Conservation (phyloP, 2,113 vertebrate genomes). For the Mormoops blainvillei region DNA sequence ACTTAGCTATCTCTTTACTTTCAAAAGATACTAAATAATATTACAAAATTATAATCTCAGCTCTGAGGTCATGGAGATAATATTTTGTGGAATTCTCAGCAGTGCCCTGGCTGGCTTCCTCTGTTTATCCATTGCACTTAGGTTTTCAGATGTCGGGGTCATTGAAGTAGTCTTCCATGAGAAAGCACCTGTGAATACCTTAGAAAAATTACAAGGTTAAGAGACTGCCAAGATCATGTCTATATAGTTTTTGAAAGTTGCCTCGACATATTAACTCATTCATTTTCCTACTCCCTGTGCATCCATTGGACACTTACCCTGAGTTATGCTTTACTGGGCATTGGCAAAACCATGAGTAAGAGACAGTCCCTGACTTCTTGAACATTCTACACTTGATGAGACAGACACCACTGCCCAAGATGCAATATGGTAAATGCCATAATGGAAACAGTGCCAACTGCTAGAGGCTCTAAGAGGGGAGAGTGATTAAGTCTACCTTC, state of each 20-base stretch:
- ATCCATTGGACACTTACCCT: background rate
- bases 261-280: background rate
- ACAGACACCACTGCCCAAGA: background rate
- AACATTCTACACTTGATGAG: background rate
- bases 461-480: background rate
- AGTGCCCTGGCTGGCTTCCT: background rate
- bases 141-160: background rate
- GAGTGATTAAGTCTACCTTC: background rate
- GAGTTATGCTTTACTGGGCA: background rate
- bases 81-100: background rate
- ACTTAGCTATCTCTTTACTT: background rate
- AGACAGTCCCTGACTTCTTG: background rate
- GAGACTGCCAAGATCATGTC: background rate
- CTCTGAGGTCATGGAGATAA: background rate
- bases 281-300: background rate
- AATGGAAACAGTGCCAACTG: background rate
- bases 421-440: background rate
- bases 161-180: background rate
- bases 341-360: background rate
- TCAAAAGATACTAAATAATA: background rate
- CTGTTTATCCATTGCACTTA: background rate
- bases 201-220: background rate
- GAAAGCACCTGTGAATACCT: background rate
- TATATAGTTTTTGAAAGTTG: background rate
- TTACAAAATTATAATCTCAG: background rate